Evolutionary conservation across 2,888 invertebrate genomes (phyloP).

Genomic region (Apodemia duryi): DNA sequence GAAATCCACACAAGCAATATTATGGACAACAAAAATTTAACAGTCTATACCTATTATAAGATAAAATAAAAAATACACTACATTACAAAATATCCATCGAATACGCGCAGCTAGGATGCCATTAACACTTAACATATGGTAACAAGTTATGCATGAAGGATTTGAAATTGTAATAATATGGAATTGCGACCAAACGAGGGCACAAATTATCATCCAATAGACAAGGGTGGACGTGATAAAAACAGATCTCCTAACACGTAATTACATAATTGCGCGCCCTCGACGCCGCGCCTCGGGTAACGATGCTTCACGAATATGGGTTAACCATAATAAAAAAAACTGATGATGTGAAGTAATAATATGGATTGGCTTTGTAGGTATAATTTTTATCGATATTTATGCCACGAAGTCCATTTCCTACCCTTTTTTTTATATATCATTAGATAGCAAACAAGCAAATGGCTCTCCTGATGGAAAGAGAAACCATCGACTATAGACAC

Average conservation of each 20-base stretch:
- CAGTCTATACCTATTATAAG: no score
- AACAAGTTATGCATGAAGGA: conserved; percentile 12
- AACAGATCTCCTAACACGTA: conserved; percentile 78
- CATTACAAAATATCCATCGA: no score
- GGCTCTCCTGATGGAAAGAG: no score
- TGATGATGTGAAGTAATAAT: conserved; percentile 24
- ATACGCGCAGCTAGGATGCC: no score
- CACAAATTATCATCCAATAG: conserved; percentile 72
- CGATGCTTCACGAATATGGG: conserved; percentile 74
- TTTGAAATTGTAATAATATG: conserved; percentile 41
- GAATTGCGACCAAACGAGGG: conserved; percentile 69
- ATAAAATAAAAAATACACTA: no score
- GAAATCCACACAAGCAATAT: no score
- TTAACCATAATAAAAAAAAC: conserved; percentile 57
- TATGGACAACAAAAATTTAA: no score
- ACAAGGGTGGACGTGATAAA: conserved; percentile 79
- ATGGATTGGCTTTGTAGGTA: not conserved
- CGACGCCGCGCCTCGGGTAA: conserved; percentile 59
- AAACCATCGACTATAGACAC: no score
- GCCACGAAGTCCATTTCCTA: no score
- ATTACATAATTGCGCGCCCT: conserved; percentile 77
- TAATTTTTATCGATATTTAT: no score
- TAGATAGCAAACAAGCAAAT: no score
- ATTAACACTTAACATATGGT: conserved; percentile 26
- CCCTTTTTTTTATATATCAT: no score